Conservation (phyloP, 2,888 invertebrate genomes). For the Torymus auratus region DNA sequence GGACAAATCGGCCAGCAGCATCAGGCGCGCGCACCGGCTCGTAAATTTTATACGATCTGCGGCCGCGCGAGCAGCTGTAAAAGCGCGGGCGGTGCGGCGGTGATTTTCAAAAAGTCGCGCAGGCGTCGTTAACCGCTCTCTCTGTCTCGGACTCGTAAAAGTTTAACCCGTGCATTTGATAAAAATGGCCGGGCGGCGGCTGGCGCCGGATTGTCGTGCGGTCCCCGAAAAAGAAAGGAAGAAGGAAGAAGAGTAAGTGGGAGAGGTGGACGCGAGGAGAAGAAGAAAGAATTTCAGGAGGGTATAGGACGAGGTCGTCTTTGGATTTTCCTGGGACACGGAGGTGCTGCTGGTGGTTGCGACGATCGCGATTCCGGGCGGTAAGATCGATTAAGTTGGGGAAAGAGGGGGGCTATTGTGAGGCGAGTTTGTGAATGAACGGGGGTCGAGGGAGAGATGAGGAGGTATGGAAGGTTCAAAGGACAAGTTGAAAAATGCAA, state of each 20-base stretch:
- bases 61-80: too few relatives aligned
- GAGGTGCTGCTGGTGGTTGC: background rate
- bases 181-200: constrained; percentile 24
- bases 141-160: constrained; percentile 36
- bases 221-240: constrained; percentile 5
- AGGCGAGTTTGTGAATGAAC: background rate
- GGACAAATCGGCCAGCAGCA: constrained; percentile 43
- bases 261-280: constrained; percentile 3
- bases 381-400: background rate
- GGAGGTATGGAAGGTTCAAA: too few relatives aligned
- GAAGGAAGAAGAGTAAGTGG: constrained; percentile 4
- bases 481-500: too few relatives aligned
- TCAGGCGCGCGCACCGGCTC: constrained; percentile 24
- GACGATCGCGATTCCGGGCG: background rate
- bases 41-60: constrained; percentile 54
- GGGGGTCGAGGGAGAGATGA: too few relatives aligned
- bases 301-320: constrained; percentile 49
- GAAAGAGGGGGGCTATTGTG: background rate
- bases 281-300: constrained; percentile 40
- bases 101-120: constrained; percentile 42
- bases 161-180: constrained; percentile 46
- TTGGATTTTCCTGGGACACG: constrained; percentile 48
- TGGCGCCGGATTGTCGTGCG: constrained; percentile 73
- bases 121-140: constrained; percentile 42
- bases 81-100: constrained; percentile 26